A percentile compares a stretch with the other conserved stretches of the same genome.
Conservation (phyloP, 2,797 vertebrate genomes). For the Gephyroberyx darwinii region DNA sequence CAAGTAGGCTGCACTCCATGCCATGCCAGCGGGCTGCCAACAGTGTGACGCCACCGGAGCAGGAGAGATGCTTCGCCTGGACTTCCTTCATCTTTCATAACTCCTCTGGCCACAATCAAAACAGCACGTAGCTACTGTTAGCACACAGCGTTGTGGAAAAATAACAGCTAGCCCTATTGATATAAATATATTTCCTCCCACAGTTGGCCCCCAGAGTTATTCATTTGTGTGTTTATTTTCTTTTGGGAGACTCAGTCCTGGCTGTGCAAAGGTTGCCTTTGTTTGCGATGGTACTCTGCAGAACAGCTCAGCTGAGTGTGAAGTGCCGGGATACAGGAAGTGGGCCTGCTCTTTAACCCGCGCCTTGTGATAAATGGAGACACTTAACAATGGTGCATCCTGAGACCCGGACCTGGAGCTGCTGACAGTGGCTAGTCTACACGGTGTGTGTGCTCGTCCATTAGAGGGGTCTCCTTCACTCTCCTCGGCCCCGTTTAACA, state of each 20-base stretch:
- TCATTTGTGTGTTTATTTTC: conserved; percentile 80
- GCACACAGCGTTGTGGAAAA: conserved; percentile 69
- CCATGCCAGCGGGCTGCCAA: conserved; percentile 69
- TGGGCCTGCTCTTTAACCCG: conserved; percentile 87
- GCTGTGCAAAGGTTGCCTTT: conserved; percentile 83
- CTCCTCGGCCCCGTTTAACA: conserved; percentile 34
- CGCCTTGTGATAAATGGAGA: conserved; percentile 91
- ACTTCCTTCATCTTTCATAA: conserved; percentile 78
- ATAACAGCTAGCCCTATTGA: conserved; percentile 76
- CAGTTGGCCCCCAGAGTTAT: conserved; percentile 65
- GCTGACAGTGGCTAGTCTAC: conserved; percentile 83
- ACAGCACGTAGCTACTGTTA: conserved; percentile 79
- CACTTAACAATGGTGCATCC: conserved; percentile 96
- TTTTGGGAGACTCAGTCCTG: conserved; percentile 67
- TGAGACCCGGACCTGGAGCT: conserved; percentile 79
- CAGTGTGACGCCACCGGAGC: conserved; percentile 66
- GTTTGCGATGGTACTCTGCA: conserved; percentile 80
- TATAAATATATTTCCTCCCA: conserved; percentile 85
- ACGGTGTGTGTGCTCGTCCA: conserved; percentile 75
- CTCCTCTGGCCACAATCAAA: conserved; percentile 66
- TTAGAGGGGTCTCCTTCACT: conserved; percentile 41
- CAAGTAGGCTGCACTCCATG: conserved; percentile 46
- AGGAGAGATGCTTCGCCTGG: conserved; percentile 75
- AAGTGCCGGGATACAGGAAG: conserved; percentile 84
- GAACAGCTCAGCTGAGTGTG: conserved; percentile 84